These are phyloP conservation scores for Stegophylla sp. DNA, from an alignment of 2,888 invertebrate genomes.

Conservation along the genomic window DNA sequence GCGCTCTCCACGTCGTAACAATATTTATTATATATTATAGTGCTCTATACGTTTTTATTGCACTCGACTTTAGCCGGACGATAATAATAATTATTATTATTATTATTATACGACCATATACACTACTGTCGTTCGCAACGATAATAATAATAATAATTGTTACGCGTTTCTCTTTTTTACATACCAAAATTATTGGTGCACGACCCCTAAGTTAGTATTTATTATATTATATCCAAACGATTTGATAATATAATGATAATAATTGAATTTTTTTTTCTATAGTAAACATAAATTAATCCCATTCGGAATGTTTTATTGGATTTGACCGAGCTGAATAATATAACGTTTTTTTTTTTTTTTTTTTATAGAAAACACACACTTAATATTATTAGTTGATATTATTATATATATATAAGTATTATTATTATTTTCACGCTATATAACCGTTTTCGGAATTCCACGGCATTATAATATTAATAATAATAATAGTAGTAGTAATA, in stretches of 20 bases:
- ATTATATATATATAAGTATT: conserved; percentile 1
- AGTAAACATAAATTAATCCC: background rate
- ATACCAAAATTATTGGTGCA: too few relatives aligned
- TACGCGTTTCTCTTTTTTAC: too few relatives aligned
- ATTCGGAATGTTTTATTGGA: background rate
- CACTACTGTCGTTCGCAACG: too few relatives aligned
- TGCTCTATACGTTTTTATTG: too few relatives aligned
- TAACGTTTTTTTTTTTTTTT: too few relatives aligned
- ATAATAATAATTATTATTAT: too few relatives aligned
- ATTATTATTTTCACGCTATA: conserved; percentile 49
- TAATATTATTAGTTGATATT: background rate
- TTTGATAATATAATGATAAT: background rate
- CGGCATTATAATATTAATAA: conserved; percentile 28
- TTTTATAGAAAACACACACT: background rate
- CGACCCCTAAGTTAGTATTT: background rate
- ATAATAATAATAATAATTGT: too few relatives aligned
- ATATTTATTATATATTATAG: too few relatives aligned
- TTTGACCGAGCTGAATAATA: background rate
- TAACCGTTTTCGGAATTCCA: conserved; percentile 41
- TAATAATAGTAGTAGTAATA: background rate
- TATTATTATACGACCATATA: too few relatives aligned
- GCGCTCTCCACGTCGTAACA: too few relatives aligned
- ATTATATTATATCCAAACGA: background rate
- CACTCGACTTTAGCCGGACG: too few relatives aligned
- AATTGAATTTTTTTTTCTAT: background rate